Percentiles rank a stretch among this genome's conserved stretches.
Conservation (phyloP, 2,888 invertebrate species). For the Bellardia pandia region DNA sequence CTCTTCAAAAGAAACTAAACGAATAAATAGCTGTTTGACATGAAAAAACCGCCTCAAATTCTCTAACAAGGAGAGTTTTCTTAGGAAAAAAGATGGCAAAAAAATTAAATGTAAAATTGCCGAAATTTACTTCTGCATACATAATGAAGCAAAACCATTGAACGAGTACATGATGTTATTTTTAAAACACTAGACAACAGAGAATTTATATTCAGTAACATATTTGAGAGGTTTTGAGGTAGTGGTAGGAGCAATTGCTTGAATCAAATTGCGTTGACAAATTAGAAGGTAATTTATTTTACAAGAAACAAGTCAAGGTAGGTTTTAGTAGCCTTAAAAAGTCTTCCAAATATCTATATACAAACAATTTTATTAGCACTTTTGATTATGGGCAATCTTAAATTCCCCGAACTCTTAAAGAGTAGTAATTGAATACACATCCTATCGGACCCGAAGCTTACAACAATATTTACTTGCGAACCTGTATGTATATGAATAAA, state of each 20-base stretch:
- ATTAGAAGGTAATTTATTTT: neutral
- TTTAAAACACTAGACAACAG: conserved; percentile 1
- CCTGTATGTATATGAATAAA: too few species aligned
- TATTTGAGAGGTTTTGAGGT: conserved; percentile 8
- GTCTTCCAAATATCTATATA: too few species aligned
- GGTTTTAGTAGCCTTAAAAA: too few species aligned
- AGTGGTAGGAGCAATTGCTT: neutral
- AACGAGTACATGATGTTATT: conserved; percentile 9
- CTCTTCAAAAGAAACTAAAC: conserved; percentile 1
- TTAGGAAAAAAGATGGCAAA: neutral
- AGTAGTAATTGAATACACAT: too few species aligned
- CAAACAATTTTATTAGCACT: too few species aligned
- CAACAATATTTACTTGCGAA: too few species aligned
- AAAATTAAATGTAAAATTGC: conserved; percentile 13
- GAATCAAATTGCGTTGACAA: neutral
- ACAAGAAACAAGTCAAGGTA: neutral
- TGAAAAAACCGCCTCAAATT: conserved; percentile 68
- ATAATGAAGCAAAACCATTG: conserved; percentile 34
- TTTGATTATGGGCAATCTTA: too few species aligned
- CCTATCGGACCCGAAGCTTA: too few species aligned
- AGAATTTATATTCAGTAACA: conserved; percentile 11
- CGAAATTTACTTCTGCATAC: conserved; percentile 56
- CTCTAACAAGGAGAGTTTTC: conserved; percentile 31
- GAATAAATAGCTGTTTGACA: conserved; percentile 57
- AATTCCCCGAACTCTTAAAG: too few species aligned